A percentile compares a stretch with the other conserved stretches of the same genome.
These are phyloP conservation scores for Rallus limicola DNA, from an alignment of 2,113 vertebrate species.

Conservation along the genomic window DNA sequence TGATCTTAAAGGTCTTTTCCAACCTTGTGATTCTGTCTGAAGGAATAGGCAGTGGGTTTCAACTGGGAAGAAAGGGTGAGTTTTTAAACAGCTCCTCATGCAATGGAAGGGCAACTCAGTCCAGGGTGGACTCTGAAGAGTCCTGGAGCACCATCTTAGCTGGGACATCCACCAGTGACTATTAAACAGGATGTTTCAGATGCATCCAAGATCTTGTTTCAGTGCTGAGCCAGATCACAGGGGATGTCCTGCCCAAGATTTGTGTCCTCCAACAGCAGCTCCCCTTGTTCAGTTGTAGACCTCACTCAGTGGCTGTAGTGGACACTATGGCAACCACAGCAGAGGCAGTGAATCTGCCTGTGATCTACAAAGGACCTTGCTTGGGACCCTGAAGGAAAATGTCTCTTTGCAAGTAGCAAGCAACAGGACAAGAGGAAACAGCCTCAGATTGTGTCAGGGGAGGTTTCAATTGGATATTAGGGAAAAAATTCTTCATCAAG, in stretches of 20 bases:
- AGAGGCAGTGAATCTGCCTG: background rate
- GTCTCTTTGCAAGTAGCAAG: background rate
- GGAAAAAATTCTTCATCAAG: background rate
- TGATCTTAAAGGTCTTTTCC: too few relatives aligned
- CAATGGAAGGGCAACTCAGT: background rate
- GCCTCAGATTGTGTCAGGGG: background rate
- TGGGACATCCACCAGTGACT: background rate
- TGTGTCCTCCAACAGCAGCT: background rate
- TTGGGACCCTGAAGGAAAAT: background rate
- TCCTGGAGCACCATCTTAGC: background rate
- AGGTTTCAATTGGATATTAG: background rate
- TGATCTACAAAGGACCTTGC: background rate
- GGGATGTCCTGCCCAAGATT: background rate
- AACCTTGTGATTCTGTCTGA: background rate
- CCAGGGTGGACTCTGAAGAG: too few relatives aligned
- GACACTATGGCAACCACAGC: too few relatives aligned
- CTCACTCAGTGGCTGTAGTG: background rate
- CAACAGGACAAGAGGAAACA: rapidly evolving
- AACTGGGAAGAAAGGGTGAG: background rate
- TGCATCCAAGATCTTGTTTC: background rate
- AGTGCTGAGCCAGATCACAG: background rate
- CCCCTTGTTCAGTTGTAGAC: background rate
- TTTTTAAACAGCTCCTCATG: background rate
- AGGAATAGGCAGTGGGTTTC: background rate
- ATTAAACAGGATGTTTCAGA: background rate